Base-by-base conservation (phyloP, 35 echinoderm and acorn worm genomes). In the Amphiura filiformis region DNA sequence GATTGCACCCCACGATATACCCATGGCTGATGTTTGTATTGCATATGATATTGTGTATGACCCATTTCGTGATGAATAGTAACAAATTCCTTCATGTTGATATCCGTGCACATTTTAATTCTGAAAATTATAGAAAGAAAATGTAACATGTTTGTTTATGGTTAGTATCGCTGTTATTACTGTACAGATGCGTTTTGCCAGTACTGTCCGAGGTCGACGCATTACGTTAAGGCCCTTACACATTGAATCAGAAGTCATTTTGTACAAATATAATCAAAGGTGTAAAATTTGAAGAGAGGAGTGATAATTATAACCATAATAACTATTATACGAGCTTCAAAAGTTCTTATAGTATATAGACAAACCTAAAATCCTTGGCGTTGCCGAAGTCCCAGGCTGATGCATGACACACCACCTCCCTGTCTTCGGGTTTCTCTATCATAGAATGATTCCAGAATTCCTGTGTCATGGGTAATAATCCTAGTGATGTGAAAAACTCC, bases 61-160 rank as follows among this genome's bases (percentile, higher is more conserved):
- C 93, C 93, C 93, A 94, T 94, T 77, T 94, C 93, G 65, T 94
- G 93, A 44, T 94, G 93, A 17, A 94, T 86, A 1, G 89, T 94
- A 26, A 86, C 47, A 1, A 94, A 91, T 26, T 91, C 88, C 26
- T 91, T 56, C 84, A 80, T 87, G 0, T 83, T 91, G 39, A 91
- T 87, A 20, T 91, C 93, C 39, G 93, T 94, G 76, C 93, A 94
- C 80, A 84, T 81, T 35, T 94, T 94, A 31, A 94, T 84, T 65
- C 93, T 94, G 83, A 5, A 70, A 47, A 9, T 47, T 47, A 9
- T 4, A 70, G 7, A 70, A 70, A 52, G 44, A 7, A 52, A 52
- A 52, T 11, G 44, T 20, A 52, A 20, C 44, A 52, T 11, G 20
- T 11, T 7, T 52, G 44, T 11, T 11, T 11, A 52, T 52, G 44